Conservation (phyloP, 2,888 invertebrate genomes). For the Sycophila texana region DNA sequence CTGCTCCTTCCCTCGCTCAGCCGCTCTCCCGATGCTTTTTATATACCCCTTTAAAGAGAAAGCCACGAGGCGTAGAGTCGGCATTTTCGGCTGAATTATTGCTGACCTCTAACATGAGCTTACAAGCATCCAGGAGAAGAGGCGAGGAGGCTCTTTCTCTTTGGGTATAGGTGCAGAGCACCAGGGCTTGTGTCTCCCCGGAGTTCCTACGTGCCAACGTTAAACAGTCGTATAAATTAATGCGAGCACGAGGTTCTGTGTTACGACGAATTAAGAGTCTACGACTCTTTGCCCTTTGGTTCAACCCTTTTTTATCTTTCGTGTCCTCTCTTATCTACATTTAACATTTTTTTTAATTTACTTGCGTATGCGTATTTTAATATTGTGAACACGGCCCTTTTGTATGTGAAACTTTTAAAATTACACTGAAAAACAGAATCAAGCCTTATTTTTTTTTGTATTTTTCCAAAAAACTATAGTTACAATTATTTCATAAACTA, state of each 20-base stretch:
- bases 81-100: conserved; percentile 70
- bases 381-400: too few relatives aligned
- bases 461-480: too few relatives aligned
- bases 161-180: neutral
- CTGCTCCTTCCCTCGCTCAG: neutral
- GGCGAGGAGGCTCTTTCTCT: conserved; percentile 24
- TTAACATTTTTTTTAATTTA: too few relatives aligned
- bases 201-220: conserved; percentile 64
- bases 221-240: conserved; percentile 73
- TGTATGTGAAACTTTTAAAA: too few relatives aligned
- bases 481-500: too few relatives aligned
- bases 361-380: too few relatives aligned
- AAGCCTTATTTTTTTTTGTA: too few relatives aligned
- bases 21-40: neutral
- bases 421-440: too few relatives aligned
- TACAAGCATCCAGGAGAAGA: conserved; percentile 66
- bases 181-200: conserved; percentile 46
- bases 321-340: too few relatives aligned
- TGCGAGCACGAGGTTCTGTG: conserved; percentile 67
- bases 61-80: conserved; percentile 51
- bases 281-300: too few relatives aligned
- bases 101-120: conserved; percentile 70
- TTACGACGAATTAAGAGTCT: conserved; percentile 58
- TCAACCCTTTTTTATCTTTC: too few relatives aligned
- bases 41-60: neutral